Evolutionary conservation across 2,888 invertebrate genomes (phyloP).

Genomic region (Agrotis exclamationis): DNA sequence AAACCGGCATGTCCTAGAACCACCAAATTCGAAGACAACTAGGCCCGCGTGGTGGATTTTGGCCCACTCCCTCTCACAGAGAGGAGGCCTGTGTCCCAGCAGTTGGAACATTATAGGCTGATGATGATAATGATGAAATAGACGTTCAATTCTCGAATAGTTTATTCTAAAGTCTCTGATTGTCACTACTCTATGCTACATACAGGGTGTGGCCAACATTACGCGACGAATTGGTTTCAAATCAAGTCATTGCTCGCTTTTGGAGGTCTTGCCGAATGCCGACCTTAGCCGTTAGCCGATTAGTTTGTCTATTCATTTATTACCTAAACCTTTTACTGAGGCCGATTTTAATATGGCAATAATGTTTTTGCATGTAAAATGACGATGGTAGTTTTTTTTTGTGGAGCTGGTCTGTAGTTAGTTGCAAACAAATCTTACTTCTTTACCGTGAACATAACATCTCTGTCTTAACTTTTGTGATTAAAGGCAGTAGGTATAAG

Average conservation of each 20-base stretch:
- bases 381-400: not conserved
- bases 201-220: conserved; percentile 68
- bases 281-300: conserved; percentile 56
- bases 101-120: no score
- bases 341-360: conserved; percentile 25
- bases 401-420: not conserved
- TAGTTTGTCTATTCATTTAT: conserved; percentile 37
- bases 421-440: not conserved
- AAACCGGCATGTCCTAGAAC: no score
- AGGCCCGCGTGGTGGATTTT: no score
- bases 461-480: no score
- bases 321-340: conserved; percentile 50
- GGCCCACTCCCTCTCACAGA: no score
- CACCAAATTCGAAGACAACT: no score
- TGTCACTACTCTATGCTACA: conserved; percentile 35
- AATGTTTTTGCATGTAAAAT: conserved; percentile 15
- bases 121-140: no score
- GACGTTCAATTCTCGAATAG: no score
- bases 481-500: no score
- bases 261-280: conserved; percentile 70
- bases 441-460: not conserved
- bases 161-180: conserved; percentile 17
- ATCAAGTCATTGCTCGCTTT: conserved; percentile 59
- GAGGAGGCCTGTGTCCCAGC: no score
- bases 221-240: conserved; percentile 52